Percentiles rank a stretch among this genome's conserved stretches.
Evolutionary conservation across 1,140 invertebrate species (phyloP).

Genomic region (Wasmannia auropunctata): DNA sequence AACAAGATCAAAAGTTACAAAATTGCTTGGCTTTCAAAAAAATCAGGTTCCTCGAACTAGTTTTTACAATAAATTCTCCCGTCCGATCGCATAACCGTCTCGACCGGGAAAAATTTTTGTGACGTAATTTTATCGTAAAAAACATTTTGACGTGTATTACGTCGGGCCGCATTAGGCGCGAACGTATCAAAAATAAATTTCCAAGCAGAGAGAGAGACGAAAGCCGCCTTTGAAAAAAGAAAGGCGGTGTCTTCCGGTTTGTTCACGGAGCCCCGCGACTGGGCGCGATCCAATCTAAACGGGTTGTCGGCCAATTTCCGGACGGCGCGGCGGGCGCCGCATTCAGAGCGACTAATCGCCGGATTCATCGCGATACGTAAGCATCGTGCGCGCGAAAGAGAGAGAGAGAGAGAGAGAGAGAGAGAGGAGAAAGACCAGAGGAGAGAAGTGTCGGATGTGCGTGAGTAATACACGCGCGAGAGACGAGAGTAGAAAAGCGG

Average conservation of each 20-base stretch:
- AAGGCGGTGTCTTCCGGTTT: slow-evolving; percentile 9
- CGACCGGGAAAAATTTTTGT: neutral
- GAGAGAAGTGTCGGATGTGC: neutral
- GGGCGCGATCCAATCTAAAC: slow-evolving; percentile 22
- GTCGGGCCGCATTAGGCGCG: neutral
- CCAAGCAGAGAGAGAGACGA: neutral
- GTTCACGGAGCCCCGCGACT: slow-evolving; percentile 28
- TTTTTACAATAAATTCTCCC: neutral
- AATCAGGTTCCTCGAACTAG: neutral
- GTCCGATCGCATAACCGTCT: neutral
- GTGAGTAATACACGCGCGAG: neutral
- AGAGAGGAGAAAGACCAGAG: neutral
- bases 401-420: neutral
- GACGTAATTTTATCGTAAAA: neutral
- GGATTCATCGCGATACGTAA: slow-evolving; percentile 47
- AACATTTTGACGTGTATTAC: neutral
- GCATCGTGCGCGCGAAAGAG: slow-evolving; percentile 3
- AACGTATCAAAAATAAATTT: slow-evolving; percentile 9
- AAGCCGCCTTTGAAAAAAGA: neutral
- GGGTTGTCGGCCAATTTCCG: slow-evolving; percentile 45
- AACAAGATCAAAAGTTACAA: neutral
- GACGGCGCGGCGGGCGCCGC: slow-evolving; percentile 24
- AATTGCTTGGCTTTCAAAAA: neutral
- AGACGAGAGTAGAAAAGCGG: slow-evolving; percentile 39
- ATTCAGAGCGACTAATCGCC: slow-evolving; percentile 54